Evolutionary conservation across 1,140 invertebrate species (phyloP).

Genomic region (Bombus pascuorum): DNA sequence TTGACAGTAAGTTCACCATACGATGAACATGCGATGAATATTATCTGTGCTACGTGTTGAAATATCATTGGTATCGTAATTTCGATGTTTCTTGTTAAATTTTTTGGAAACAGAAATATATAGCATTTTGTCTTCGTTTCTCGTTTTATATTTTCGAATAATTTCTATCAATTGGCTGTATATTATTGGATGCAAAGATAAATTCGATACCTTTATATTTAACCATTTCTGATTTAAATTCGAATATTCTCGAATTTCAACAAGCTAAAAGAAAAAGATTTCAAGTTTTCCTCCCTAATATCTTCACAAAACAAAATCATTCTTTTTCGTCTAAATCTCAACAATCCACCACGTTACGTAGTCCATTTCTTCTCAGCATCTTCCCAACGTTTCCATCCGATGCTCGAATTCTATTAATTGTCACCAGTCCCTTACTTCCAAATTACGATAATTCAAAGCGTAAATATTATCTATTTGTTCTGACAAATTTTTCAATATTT

Average conservation of each 20-base stretch:
- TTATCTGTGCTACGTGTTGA: background rate
- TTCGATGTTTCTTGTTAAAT: background rate
- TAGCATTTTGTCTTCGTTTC: background rate
- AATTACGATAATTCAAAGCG: background rate
- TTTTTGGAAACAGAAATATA: background rate
- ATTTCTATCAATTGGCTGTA: background rate
- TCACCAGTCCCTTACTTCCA: background rate
- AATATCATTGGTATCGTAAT: background rate
- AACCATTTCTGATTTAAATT: background rate
- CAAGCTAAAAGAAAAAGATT: no score
- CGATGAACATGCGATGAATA: background rate
- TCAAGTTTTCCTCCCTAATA: no score
- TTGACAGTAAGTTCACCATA: background rate
- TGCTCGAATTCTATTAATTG: background rate
- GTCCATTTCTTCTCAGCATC: background rate
- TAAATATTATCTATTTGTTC: no score
- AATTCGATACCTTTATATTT: background rate
- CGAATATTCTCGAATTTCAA: background rate
- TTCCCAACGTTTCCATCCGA: background rate
- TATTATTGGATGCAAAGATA: background rate
- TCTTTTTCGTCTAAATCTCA: background rate
- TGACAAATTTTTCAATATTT: no score
- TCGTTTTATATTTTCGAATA: background rate
- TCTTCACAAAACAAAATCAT: background rate
- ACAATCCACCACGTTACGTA: no score